Evolutionary conservation across 2,888 invertebrate species (phyloP), one percentile per base, ranked within the genome.

Genomic region (Drosophila phalerata): DNA sequence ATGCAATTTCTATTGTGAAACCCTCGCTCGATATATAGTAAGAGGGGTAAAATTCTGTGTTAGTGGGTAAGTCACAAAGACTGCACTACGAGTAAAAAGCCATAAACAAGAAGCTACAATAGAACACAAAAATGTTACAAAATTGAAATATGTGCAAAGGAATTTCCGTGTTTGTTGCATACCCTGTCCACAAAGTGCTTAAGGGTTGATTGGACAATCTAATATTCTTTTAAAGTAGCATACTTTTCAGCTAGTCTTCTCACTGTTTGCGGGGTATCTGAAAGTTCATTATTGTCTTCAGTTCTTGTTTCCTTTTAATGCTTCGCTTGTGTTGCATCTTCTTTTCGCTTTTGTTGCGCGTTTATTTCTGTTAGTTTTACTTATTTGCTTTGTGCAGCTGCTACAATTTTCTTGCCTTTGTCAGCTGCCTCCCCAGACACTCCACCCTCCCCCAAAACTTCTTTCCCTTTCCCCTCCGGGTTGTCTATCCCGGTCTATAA

Each of bases 381-480:
- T 78, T 71, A 72, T 86, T 76, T 76, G 65, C 73, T 75, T 75
- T 75, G 70, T 85, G 81, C 86, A 88, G 83, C 80, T 84, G 83
- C 68, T 53, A 64, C 69, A 63, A 53, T 65, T 69, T 78, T 68
- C 64, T 66, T 64, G 53, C 42, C 66, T 56, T 69, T 70, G 62
- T 62, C 64, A 58, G 38, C 28, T 62, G 43, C 19, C 37, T 30
- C 22, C 25, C 48, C 45, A 11, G 13, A 30, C 30, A 32, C 6
- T 32, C 37, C 10, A 1, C 38, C 13, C 17, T n/a, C 15, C 43
- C 11, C 9, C 30, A 0, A 8, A 8, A 34, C 19, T 68, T 56
- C 32, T 17, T 64, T 32, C 60, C 47, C 48, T 53, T 45, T n/a
- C 28, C 19, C 40, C 22, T 40, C 19, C 25, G 13, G 5, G 19